Conservation (phyloP, 1,140 invertebrate species). For the Neotoxoptera formosana region DNA sequence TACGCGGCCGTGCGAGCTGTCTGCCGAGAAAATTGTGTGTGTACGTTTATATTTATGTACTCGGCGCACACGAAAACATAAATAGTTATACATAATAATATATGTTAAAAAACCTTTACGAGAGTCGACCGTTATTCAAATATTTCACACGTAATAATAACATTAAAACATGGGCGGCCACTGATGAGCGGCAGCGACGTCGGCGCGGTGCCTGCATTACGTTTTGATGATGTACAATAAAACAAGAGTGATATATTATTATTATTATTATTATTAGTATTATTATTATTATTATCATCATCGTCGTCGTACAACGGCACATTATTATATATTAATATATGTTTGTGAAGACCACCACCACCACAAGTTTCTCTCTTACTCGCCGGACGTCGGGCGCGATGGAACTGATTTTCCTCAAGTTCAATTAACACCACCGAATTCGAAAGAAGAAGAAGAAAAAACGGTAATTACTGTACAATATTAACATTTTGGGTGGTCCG, state of each 20-base stretch:
- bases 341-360: neutral
- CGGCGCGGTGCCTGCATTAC: neutral
- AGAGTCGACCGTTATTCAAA: neutral
- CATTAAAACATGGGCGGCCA: neutral
- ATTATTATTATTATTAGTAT: neutral
- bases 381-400: neutral
- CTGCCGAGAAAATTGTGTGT: neutral
- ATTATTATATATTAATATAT: neutral
- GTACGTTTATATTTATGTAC: neutral
- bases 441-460: neutral
- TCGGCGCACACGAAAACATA: neutral
- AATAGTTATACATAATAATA: neutral
- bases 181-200: neutral
- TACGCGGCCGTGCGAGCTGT: neutral
- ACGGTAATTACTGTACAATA: neutral
- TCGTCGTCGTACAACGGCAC: neutral
- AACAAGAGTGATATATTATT: neutral
- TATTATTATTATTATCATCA: too few species aligned
- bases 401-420: neutral
- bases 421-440: neutral
- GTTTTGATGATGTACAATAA: constrained; percentile 25
- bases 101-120: neutral
- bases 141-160: neutral
- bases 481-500: constrained; percentile 31
- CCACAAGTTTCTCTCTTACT: neutral